These are phyloP conservation scores for Anarhynchus alexandrinus DNA, from an alignment of 2,113 vertebrate species.

Conservation along the genomic window DNA sequence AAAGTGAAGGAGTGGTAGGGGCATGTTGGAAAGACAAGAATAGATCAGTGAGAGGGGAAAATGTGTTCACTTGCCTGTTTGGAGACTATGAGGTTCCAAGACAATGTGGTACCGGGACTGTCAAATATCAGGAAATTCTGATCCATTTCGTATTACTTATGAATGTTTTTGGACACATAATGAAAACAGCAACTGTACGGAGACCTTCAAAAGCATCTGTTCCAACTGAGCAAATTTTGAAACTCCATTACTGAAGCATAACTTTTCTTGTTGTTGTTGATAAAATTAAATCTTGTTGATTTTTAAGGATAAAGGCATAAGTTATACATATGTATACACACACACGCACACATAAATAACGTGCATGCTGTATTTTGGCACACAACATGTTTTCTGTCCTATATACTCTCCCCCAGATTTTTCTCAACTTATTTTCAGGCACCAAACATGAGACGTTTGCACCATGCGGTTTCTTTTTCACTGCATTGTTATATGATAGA, in stretches of 20 bases:
- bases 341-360: background rate
- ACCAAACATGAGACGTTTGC: background rate
- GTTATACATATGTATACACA: background rate
- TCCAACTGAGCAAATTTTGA: background rate
- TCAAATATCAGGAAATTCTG: background rate
- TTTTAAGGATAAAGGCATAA: background rate
- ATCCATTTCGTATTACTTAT: background rate
- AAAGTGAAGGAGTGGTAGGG: background rate
- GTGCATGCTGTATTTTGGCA: background rate
- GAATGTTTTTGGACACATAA: background rate
- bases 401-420: background rate
- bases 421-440: background rate
- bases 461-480: background rate
- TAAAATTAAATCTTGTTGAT: background rate
- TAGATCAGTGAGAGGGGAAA: fast-evolving
- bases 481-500: background rate
- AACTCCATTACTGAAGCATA: background rate
- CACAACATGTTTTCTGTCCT: background rate
- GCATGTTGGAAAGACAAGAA: background rate
- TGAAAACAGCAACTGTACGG: background rate
- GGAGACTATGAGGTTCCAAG: background rate
- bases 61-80: fast-evolving
- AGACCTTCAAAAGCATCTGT: background rate
- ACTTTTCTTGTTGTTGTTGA: background rate
- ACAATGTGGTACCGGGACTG: background rate